These are phyloP conservation scores for Spodoptera littoralis DNA, from an alignment of 2,888 invertebrate species.

Conservation along the genomic window DNA sequence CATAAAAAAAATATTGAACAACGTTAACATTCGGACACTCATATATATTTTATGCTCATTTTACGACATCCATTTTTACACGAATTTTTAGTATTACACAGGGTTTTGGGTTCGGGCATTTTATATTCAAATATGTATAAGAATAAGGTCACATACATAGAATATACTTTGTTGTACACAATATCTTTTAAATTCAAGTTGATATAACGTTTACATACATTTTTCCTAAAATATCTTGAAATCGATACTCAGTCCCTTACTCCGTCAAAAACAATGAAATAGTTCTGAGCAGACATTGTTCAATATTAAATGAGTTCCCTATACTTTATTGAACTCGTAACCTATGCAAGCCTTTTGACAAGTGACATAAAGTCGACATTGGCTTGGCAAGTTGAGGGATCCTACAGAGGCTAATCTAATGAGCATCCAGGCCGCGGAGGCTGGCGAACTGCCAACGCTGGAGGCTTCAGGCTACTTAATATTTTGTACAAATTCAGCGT, in stretches of 20 bases:
- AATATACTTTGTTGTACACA: no score
- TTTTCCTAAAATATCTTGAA: no score
- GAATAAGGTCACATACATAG: no score
- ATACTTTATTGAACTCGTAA: background rate
- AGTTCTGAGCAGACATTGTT: background rate
- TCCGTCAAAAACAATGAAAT: no score
- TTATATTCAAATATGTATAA: background rate
- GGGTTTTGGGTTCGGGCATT: background rate
- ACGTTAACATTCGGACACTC: conserved; percentile 27
- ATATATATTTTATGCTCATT: conserved; percentile 37
- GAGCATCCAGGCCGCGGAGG: conserved; percentile 13
- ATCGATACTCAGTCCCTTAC: no score
- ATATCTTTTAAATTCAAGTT: no score
- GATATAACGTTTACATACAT: no score
- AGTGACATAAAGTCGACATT: conserved; percentile 31
- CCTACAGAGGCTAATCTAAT: conserved; percentile 44
- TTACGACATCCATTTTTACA: conserved; percentile 15
- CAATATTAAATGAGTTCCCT: background rate
- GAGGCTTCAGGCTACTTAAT: conserved; percentile 18
- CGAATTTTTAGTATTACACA: conserved; percentile 22
- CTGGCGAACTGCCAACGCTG: conserved; percentile 33
- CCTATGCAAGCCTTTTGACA: conserved; percentile 10
- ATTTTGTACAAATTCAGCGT: conserved; percentile 38
- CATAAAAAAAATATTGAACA: conserved; percentile 13
- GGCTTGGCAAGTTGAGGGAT: conserved; percentile 39